Base-by-base conservation (phyloP, 2,888 invertebrate species). In the Nemotelus nigrinus region DNA sequence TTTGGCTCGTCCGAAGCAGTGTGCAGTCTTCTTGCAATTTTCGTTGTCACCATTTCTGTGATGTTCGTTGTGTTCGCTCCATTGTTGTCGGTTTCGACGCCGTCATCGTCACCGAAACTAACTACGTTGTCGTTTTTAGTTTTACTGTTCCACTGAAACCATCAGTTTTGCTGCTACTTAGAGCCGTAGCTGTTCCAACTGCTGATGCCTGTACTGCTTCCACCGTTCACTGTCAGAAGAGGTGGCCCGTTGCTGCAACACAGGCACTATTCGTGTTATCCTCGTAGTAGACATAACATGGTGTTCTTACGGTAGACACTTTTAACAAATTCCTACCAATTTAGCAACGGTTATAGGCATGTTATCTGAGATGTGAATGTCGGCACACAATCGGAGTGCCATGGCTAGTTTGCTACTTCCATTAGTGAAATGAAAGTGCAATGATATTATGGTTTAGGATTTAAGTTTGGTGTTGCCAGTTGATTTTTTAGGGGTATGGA, bases 301-400 rank as follows among this genome's bases (percentile, higher is more conserved):
- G 60, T 60, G 60, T 74, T 74, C 74, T 47, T 60, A 48, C 53
- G 47, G 74, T 74, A 60, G 74, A 74, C 74, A 74, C 74, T 74
- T 74, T 74, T 74, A 74, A 74, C 74, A 74, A 74, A 74, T 74
- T 74, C 74, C 60, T 74, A 60, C 60, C 74, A 74, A 74, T 74
- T 74, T 74, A 74, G 74, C 74, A 47, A 47, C 41, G 74, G 60
- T 74, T 74, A 74, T 60, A 74, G 74, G 74, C 74, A 60, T 74
- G 74, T 63, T 74, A 74, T 74, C 74, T 63, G 74, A 74, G 74
- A 74, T 74, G 74, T 45, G 47, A 60, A 74, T 74, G 74, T 63
- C 74, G 48, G 60, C 74, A 74, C 63, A 63, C 70, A 70, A 70
- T 70, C 47, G 70, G 70, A 41, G 70, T 70, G 70, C 70, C 70